Base-by-base conservation (phyloP, 2,113 vertebrate genomes). In the Poeciliopsis retropinna region DNA sequence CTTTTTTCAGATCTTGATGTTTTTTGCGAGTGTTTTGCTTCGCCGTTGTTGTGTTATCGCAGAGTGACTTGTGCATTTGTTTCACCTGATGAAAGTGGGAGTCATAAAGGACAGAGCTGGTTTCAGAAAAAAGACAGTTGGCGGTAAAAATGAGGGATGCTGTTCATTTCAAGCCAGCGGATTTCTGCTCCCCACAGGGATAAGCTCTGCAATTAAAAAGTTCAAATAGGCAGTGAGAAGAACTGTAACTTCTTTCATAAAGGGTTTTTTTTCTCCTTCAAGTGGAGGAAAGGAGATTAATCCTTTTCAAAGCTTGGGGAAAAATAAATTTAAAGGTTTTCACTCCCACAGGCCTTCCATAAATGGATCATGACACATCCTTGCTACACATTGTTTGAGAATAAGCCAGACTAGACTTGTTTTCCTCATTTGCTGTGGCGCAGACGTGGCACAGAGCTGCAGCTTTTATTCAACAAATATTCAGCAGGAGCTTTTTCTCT, bases 281-380 rank as follows among this genome's bases (percentile, higher is more conserved):
- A 32, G 31, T n/a, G 47, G 64, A 13, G 70, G 64, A 28, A 73
- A 27, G 44, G 15, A 76, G 41, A 80, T 63, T 12, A 70, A 66
- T 60, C 68, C 57, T 27, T 80, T 67, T 41, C 29, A 70, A 15
- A 64, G 62, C 65, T 81, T 44, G 10, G 62, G 70, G n/a, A 60
- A 12, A 22, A 61, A 72, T 74, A 17, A 64, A 82, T 86, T 72
- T 63, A 67, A 87, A 83, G 37, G 65, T 84, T 72, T 80, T 47
- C 69, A 80, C 81, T 82, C 79, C 74, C 66, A 86, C 77, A 78
- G 54, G 67, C 61, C 51, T 81, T 82, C 80, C 83, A 70, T 72
- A 87, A 90, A 85, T 78, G 73, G 70, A 73, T 85, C 41, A 73
- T 81, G 84, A 86, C 54, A 15, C 73, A 83, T 73, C 64, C 29